Evolutionary conservation across 2,888 invertebrate genomes (phyloP), one percentile per base, ranked within the genome.

Genomic region (Hemaris fuciformis): DNA sequence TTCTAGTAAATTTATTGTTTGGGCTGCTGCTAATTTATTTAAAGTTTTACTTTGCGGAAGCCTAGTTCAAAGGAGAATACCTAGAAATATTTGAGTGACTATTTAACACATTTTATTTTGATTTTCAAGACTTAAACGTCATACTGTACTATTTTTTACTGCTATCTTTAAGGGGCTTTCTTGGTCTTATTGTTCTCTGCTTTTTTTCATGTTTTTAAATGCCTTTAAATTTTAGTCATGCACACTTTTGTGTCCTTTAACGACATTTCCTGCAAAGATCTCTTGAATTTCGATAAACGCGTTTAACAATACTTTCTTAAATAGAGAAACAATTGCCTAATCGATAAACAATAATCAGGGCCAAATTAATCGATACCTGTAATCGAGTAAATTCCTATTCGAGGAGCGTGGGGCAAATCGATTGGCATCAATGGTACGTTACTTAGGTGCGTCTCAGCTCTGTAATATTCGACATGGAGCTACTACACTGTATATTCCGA

Each of bases 401-500:
- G 53, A 38, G 38, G 38, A 38, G 18, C 18, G 48, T 48, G 27
- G 53, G 18, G 6, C n/a, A 15, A 27, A 53, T 53, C 18, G 31
- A 31, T 53, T 18, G 10, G 31, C 8, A 7, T 53, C 53, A 31
- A 31, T 31, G 53, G 53, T 53, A 53, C 53, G 53, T 18, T 31
- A 48, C 27, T 48, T 15, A 48, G n/a, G n/a, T 48, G 10, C 31
- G 31, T 53, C 43, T 43, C 20, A 10, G 27, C 43, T 43, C 20
- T 27, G 27, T 53, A 53, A 31, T 53, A 53, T 48, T 43, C 20
- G 3, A 27, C 27, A 3, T 10, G 10, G 31, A 7, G 15, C 27
- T 25, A 25, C 23, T 46, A 27, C 27, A 53, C 53, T 53, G 31
- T 53, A 53, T 53, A 53, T 53, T 53, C 31, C 18, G 53, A 31